Base-by-base conservation (phyloP, 2,888 invertebrate genomes). In the Arge pagana region DNA sequence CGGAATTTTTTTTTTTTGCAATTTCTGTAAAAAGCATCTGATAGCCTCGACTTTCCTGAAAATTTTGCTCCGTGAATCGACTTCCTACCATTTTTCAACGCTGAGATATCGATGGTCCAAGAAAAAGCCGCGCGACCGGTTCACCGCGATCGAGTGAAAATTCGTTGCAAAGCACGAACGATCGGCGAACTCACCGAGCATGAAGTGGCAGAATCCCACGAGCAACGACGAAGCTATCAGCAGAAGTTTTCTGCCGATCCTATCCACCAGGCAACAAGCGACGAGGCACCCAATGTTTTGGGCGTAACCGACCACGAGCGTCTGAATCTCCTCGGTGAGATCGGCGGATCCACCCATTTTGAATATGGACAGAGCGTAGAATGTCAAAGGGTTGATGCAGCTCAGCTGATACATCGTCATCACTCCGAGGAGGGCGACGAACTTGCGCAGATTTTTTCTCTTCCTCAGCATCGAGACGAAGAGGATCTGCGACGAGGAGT, bases 381-480 rank as follows among this genome's bases (percentile, higher is more conserved):
- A 70, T 49, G 67, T 68, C 53, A 72, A 62, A 48, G 62, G 59
- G 42, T 65, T 65, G 35, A 66, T 54, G 10, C 74, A 68, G 31
- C 65, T 67, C 16, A 74, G 52, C 50, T 74, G 73, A 39, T 73
- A 68, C 11, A 59, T 63, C 8, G 64, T 13, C 31, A 69, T 66
- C 7, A 67, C 59, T 0, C 56, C 62, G 13, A 68, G 51, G 35
- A 67, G 67, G 5, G 56, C 7, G n/a, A 18, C 16, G 8, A 33
- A 8, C 33, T 0, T n/a, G n/a, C n/a, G n/a, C n/a, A n/a, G n/a
- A n/a, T n/a, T n/a, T n/a, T n/a, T n/a, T n/a, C n/a, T n/a, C n/a
- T n/a, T n/a, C n/a, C n/a, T n/a, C n/a, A n/a, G n/a, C n/a, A n/a
- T n/a, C n/a, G n/a, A n/a, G n/a, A n/a, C 28, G 28, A 28, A 28